Evolutionary conservation across 2,888 invertebrate genomes (phyloP).

Genomic region (Spodoptera littoralis): DNA sequence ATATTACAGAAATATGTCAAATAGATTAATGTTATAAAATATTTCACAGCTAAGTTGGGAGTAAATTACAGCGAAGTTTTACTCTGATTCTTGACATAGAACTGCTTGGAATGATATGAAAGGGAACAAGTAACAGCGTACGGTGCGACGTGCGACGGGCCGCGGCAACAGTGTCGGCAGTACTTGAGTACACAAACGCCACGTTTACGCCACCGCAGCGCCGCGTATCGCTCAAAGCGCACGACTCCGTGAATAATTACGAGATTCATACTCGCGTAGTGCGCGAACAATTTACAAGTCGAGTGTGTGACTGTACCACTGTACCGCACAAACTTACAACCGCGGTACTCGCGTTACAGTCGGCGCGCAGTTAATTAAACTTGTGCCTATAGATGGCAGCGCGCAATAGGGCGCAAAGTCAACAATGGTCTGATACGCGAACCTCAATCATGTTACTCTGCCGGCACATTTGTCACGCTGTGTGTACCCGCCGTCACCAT

Average conservation of each 20-base stretch:
- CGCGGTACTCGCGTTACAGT: conserved; percentile 22
- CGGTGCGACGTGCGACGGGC: too few relatives aligned
- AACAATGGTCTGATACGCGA: conserved; percentile 5
- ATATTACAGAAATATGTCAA: conserved; percentile 32
- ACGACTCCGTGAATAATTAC: conserved; percentile 51
- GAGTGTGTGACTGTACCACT: conserved; percentile 19
- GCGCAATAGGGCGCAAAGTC: conserved; percentile 2
- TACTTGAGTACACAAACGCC: conserved; percentile 35
- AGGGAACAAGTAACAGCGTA: conserved; percentile 9
- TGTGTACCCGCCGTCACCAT: not conserved
- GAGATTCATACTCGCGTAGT: conserved; percentile 30
- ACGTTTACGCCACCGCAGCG: conserved; percentile 32
- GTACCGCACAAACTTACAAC: conserved; percentile 26
- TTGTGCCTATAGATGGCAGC: conserved; percentile 1
- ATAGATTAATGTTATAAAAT: conserved; percentile 14
- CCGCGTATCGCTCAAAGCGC: conserved; percentile 28
- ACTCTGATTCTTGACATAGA: conserved; percentile 5
- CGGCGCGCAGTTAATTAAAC: conserved; percentile 27
- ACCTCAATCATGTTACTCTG: conserved; percentile 3
- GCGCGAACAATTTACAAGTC: conserved; percentile 38
- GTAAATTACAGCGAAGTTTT: conserved; percentile 7
- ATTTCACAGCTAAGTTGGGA: conserved; percentile 9
- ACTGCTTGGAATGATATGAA: conserved; percentile 9
- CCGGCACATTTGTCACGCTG: conserved; percentile 2
- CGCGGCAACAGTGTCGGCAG: conserved; percentile 17